Percentiles rank a stretch among this genome's conserved stretches.
These are phyloP conservation scores for Gila robusta DNA, from an alignment of 2,797 vertebrate species.

Conservation along the genomic window DNA sequence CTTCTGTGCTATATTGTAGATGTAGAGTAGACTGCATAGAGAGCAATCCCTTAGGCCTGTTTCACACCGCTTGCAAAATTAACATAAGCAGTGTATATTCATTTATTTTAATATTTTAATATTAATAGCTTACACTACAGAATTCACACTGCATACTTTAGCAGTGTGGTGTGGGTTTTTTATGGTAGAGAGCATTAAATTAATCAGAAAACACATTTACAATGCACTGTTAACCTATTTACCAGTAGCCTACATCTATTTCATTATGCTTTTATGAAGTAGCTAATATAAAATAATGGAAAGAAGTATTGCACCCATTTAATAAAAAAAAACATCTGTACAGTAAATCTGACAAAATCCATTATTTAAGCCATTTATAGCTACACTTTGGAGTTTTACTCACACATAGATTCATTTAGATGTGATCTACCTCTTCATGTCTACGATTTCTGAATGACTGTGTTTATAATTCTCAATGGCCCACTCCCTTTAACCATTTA, in stretches of 20 bases:
- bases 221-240: not conserved
- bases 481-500: too few species aligned
- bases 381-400: not conserved
- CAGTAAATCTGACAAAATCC: not conserved
- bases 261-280: not conserved
- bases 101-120: not conserved
- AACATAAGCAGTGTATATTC: not conserved
- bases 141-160: not conserved
- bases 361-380: not conserved
- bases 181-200: not conserved
- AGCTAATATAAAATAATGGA: slow-evolving; percentile 2
- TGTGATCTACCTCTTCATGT: too few species aligned
- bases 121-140: not conserved
- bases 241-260: not conserved
- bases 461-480: too few species aligned
- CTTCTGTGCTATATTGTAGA: not conserved
- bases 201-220: not conserved
- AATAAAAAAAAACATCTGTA: not conserved
- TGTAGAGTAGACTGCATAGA: not conserved
- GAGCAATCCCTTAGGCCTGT: not conserved
- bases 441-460: too few species aligned
- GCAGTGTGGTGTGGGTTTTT: not conserved
- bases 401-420: too few species aligned
- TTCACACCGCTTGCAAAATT: not conserved
- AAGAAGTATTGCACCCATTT: not conserved